Percentiles rank a stretch among this genome's conserved stretches.
These are phyloP conservation scores for Syngnathus floridae DNA, from an alignment of 2,113 vertebrate species.

Conservation along the genomic window DNA sequence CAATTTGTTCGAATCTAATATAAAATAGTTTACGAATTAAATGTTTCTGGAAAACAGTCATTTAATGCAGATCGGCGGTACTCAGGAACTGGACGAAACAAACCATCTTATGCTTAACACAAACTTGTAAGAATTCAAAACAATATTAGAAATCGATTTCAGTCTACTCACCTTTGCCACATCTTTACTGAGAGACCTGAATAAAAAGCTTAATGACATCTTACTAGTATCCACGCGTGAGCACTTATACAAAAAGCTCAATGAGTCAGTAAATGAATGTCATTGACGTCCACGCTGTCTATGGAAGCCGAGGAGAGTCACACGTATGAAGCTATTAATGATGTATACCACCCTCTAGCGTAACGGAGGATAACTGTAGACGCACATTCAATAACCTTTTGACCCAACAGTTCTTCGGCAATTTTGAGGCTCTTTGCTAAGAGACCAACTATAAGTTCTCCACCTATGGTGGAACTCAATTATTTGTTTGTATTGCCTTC, in stretches of 20 bases:
- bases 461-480: not conserved
- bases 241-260: conserved; percentile 3
- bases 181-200: conserved; percentile 32
- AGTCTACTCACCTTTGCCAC: conserved; percentile 37
- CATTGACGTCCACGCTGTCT: conserved; percentile 54
- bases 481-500: not conserved
- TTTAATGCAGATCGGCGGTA: not conserved
- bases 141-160: not conserved
- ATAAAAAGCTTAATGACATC: conserved; percentile 48
- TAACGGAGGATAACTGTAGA: conserved; percentile 22
- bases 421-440: no score
- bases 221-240: not conserved
- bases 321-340: not conserved
- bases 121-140: not conserved
- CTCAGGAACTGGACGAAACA: not conserved
- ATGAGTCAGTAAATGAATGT: conserved; percentile 33
- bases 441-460: no score
- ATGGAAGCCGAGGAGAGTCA: conserved; percentile 24
- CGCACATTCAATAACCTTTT: no score
- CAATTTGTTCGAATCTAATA: not conserved
- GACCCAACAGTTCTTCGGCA: no score
- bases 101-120: not conserved
- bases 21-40: not conserved
- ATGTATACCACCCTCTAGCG: conserved; percentile 25
- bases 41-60: not conserved